Conservation (phyloP, 1,140 invertebrate genomes). For the Pinna nobilis region DNA sequence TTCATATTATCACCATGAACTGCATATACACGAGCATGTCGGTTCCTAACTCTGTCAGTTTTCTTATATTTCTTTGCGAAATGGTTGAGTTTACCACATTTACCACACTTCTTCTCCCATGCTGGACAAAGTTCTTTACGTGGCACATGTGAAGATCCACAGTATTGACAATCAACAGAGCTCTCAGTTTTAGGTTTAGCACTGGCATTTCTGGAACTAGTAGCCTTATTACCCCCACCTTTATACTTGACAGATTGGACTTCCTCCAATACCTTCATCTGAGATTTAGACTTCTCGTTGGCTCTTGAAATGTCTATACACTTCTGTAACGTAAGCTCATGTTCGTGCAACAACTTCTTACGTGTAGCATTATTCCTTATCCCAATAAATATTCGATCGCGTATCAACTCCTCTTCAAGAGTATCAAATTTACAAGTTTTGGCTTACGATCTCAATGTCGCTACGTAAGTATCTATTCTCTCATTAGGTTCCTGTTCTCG, state of each 20-base stretch:
- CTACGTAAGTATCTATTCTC: constrained; percentile 41
- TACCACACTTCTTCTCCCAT: constrained; percentile 35
- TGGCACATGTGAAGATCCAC: constrained; percentile 22
- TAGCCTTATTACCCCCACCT: not conserved
- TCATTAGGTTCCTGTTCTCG: constrained; percentile 35
- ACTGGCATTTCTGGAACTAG: not conserved
- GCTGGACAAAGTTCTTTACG: constrained; percentile 40
- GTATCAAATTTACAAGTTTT: constrained; percentile 42
- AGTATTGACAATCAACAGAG: constrained; percentile 26
- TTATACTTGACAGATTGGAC: not conserved
- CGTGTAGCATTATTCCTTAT: constrained; percentile 22
- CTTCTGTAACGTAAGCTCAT: not conserved
- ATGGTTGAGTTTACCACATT: constrained; percentile 26
- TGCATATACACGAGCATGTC: not conserved
- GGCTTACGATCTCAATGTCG: constrained; percentile 14
- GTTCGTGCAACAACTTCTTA: constrained; percentile 28
- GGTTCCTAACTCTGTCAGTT: not conserved
- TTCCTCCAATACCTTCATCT: constrained; percentile 32
- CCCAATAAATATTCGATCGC: constrained; percentile 43
- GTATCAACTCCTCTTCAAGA: constrained; percentile 42
- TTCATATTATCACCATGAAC: not conserved
- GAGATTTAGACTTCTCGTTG: constrained; percentile 26
- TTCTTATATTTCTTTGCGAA: constrained; percentile 10
- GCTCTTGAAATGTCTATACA: constrained; percentile 40
- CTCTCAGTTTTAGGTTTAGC: not conserved